phyloP scores from a whole-genome alignment of 2,797 vertebrate species.

The Spinus olivaceus region DNA sequence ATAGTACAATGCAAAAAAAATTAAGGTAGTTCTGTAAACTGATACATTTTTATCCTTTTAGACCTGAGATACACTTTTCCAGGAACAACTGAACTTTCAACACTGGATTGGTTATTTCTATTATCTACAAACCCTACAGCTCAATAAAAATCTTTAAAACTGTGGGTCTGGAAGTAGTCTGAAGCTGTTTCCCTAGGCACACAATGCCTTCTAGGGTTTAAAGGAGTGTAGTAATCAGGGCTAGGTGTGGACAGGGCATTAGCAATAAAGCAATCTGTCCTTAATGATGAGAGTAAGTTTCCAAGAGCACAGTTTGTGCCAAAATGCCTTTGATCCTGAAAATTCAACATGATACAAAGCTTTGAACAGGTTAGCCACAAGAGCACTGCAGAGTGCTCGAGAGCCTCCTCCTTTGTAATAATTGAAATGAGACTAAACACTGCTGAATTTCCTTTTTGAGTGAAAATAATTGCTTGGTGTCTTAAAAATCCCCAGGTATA shows the following conservation, averaged over 20 bases:
- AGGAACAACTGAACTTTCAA: background rate
- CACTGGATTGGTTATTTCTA: background rate
- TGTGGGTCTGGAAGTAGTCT: background rate
- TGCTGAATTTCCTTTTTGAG: background rate
- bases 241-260: accelerated
- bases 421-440: background rate
- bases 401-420: background rate
- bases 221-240: background rate
- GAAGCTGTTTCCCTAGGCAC: background rate
- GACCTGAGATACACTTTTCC: background rate
- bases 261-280: background rate
- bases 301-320: background rate
- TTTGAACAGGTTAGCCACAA: background rate
- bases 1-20: background rate
- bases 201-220: background rate
- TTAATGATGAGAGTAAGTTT: background rate
- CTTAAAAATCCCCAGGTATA: background rate
- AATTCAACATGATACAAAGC: background rate
- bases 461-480: background rate
- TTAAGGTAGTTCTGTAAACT: background rate
- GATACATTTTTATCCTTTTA: background rate
- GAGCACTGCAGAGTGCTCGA: background rate
- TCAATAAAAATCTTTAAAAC: background rate
- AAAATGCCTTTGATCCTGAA: background rate
- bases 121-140: background rate